Percentiles rank a stretch among this genome's conserved stretches.
Evolutionary conservation across 2,888 invertebrate genomes (phyloP).

Genomic region (Dione juno): DNA sequence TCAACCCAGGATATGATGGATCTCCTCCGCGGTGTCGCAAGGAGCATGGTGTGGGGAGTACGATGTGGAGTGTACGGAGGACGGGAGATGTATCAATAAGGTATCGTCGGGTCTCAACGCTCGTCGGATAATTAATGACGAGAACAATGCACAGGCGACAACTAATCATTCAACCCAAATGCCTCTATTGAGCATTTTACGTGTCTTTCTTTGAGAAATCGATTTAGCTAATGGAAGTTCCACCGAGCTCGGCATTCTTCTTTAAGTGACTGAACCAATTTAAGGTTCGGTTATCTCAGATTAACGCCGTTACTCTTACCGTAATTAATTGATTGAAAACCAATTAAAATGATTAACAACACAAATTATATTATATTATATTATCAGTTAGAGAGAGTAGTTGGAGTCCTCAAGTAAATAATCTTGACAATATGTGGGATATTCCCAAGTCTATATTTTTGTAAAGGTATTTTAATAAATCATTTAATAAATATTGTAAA

Average conservation of each 20-base stretch:
- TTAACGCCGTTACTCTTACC: neutral
- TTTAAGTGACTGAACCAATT: conserved; percentile 20
- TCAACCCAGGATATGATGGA: conserved; percentile 30
- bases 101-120: conserved; percentile 30
- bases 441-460: no score
- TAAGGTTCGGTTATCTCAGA: conserved; percentile 5
- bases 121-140: conserved; percentile 40
- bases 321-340: conserved; percentile 4
- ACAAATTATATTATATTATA: neutral
- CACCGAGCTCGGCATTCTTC: conserved; percentile 22
- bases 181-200: conserved; percentile 36
- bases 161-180: conserved; percentile 37
- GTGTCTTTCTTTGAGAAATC: conserved; percentile 40
- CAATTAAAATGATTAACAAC: neutral
- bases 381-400: no score
- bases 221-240: conserved; percentile 40
- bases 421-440: no score
- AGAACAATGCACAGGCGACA: conserved; percentile 36
- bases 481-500: no score
- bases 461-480: no score
- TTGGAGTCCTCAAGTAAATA: neutral
- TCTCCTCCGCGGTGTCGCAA: conserved; percentile 10
- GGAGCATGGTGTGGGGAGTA: neutral
- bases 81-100: conserved; percentile 41
- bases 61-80: no score